phyloP scores from a whole-genome alignment of 2,888 invertebrate genomes.

The Agelastica alni region DNA sequence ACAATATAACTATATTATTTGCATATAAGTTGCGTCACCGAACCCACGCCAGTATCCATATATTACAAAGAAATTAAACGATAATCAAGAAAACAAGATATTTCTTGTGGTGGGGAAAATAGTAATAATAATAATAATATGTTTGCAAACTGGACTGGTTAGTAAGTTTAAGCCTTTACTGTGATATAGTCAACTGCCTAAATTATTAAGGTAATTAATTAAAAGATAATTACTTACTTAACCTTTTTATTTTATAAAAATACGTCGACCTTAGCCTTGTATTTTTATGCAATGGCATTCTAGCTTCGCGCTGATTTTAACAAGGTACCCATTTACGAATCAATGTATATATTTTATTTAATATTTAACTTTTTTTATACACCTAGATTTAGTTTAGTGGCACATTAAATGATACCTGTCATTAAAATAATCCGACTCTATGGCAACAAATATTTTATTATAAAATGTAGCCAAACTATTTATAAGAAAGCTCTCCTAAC shows the following conservation, averaged over 20 bases:
- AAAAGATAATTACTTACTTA: neutral
- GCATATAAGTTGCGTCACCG: neutral
- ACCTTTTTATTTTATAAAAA: neutral
- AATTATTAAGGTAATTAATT: conserved; percentile 5
- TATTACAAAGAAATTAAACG: neutral
- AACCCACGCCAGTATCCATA: neutral
- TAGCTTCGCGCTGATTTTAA: neutral
- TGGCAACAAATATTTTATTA: no score
- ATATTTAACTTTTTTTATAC: no score
- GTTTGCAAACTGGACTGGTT: neutral
- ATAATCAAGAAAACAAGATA: neutral
- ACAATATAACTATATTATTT: neutral
- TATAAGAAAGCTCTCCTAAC: no score
- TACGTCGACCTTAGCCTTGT: neutral
- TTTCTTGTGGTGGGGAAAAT: neutral
- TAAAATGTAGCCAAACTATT: no score
- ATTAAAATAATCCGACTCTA: no score
- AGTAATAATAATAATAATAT: neutral
- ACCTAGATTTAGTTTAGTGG: no score
- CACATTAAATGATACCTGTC: no score
- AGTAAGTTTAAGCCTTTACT: conserved; percentile 3
- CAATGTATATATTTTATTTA: neutral
- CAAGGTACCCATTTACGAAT: neutral
- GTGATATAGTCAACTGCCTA: conserved; percentile 13
- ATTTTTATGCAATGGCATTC: neutral